Evolutionary conservation across 1,140 invertebrate genomes (phyloP).

Genomic region (Drosophila sturtevanti): DNA sequence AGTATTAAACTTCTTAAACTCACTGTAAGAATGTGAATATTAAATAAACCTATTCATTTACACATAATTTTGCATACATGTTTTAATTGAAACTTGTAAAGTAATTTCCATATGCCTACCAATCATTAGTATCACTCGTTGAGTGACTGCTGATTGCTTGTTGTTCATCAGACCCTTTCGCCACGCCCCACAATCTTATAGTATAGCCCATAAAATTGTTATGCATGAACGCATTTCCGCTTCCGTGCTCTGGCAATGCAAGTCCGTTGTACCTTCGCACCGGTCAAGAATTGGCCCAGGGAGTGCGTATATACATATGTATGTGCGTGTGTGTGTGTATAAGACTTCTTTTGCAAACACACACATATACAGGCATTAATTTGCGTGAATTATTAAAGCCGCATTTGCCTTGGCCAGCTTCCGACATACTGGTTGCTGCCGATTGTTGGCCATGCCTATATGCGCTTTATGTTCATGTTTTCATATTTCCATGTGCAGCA

Average conservation of each 20-base stretch:
- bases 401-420: constrained; percentile 26
- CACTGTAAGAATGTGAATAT: too few relatives aligned
- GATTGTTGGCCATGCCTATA: neutral
- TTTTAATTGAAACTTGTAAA: neutral
- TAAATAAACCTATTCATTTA: too few relatives aligned
- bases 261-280: constrained; percentile 5
- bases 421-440: neutral
- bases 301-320: neutral
- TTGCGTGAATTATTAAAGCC: constrained; percentile 65
- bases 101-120: neutral
- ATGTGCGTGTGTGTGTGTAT: too few relatives aligned
- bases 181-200: neutral
- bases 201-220: constrained; percentile 33
- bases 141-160: neutral
- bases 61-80: neutral
- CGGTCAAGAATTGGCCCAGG: constrained; percentile 22
- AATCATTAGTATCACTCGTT: neutral
- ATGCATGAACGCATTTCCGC: constrained; percentile 67
- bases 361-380: constrained; percentile 11
- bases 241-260: constrained; percentile 31
- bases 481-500: constrained; percentile 45
- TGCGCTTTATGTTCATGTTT: constrained; percentile 31
- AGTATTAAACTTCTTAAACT: too few relatives aligned
- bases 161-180: neutral
- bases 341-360: neutral